A percentile compares a stretch with the other conserved stretches of the same genome.
Evolutionary conservation across 2,888 invertebrate genomes (phyloP).

Genomic region (Pherbina coryleti): DNA sequence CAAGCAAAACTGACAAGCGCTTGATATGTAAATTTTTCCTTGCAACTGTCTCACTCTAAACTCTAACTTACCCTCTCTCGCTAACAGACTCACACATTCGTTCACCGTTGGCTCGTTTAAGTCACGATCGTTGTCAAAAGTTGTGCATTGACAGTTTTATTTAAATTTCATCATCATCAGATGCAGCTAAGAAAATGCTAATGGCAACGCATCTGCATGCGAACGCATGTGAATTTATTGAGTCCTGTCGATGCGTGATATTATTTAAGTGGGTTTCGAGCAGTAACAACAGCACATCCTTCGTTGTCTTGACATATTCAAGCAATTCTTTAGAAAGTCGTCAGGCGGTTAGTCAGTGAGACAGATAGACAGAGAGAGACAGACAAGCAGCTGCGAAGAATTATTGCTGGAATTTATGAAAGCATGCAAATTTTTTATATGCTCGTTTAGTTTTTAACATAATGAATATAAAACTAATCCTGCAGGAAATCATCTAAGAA

Average conservation of each 20-base stretch:
- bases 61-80: background rate
- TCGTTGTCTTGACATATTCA: background rate
- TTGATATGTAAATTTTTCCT: constrained; percentile 20
- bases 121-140: constrained; percentile 25
- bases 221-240: constrained; percentile 34
- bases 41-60: background rate
- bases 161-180: constrained; percentile 35
- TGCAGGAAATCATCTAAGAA: too few species aligned
- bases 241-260: constrained; percentile 38
- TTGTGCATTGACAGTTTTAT: constrained; percentile 35
- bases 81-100: background rate
- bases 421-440: background rate
- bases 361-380: background rate
- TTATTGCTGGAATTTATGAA: background rate
- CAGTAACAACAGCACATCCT: constrained; percentile 2
- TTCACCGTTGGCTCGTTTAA: background rate
- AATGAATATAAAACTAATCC: background rate
- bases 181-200: constrained; percentile 45
- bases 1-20: constrained; percentile 35
- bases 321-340: too few species aligned
- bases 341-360: background rate
- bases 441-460: background rate
- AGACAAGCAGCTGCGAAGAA: background rate
- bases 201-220: constrained; percentile 37
- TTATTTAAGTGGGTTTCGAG: constrained; percentile 21